Base-by-base conservation (phyloP, 2,113 vertebrate species). In the Marmota flaviventris region DNA sequence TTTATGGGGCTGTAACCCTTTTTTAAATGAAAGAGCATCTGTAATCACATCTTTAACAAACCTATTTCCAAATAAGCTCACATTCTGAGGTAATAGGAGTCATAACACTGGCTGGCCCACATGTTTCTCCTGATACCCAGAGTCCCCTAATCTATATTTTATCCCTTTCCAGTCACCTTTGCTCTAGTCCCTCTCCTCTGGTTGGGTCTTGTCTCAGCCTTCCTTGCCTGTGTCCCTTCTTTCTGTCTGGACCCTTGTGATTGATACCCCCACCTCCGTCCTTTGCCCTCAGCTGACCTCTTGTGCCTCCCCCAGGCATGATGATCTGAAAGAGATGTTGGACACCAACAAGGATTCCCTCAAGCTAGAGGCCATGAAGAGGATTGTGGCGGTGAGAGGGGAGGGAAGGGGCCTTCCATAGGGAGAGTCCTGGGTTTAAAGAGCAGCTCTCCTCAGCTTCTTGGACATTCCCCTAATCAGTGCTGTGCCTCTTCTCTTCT, bases 361-460 rank as follows among this genome's bases (percentile, higher is more conserved):
- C 97, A 99, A 99, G 98, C 99, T 99, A 97, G 99, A 99, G 98
- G 99, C 99, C 67, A 99, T 99, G 99, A 99, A 99, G 98, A 99
- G 99, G 93, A 99, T 99, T 2, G 99, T 99, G 79, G 99, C 99
- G 82, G 99, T 99, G 97, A 99, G 99, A 25, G 8, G 39, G 42
- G 22, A 4, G 18, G 48, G n/a, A 0, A 0, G 81, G 0, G 0
- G 58, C 6, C 1, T 34, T 58, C 2, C 1, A 11, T 20, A 18
- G 27, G 48, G 27, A 37, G 12, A n/a, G 48, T 45, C 1, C 81
- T 29, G 72, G 34, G 69, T 39, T 42, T 37, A n/a, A 5, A 18
- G 61, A 39, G 70, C 51, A 29, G 56, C 42, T 69, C 48, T 67
- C n/a, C 61, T 51, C 1, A 45, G 42, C 51, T 24, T 58, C 20